Base-by-base conservation (phyloP, 2,888 invertebrate genomes). In the Tenthredo mesomela region DNA sequence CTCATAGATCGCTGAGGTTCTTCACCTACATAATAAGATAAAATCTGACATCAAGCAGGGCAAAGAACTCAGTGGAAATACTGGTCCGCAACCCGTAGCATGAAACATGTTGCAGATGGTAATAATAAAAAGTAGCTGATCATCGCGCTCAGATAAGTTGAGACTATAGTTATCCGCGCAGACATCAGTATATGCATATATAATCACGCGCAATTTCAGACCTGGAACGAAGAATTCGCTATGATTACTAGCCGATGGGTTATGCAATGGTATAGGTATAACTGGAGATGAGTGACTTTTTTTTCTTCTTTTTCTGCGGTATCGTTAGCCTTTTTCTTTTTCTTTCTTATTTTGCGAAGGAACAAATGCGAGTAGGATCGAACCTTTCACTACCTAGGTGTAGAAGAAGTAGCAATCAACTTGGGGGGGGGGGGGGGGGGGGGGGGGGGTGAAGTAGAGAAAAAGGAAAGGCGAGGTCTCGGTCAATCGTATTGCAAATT, bases 21-120 rank as follows among this genome's bases (percentile, higher is more conserved):
- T 94, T 54, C 92, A 93, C 84, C 91, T 90, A 70, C 94, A 94
- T 87, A 94, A 94, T 89, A 89, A 92, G 54, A 88, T 94, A 83
- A 91, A 94, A 75, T 92, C 92, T 88, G 86, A 86, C 73, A 54
- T 29, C 77, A 2, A 29, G 50, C 77, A 18, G 29, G 50, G 77
- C 21, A 43, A 73, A 43, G 43, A 73, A 47, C 40, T 73, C 21
- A 6, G 43, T 21, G 43, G 73, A 25, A 73, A 77, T 77, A 54
- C 77, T 54, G 50, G 43, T 71, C 40, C 40, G n/a, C n/a, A 40
- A 71, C 21, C n/a, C 33, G 10, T 40, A 40, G 9, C 25, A 25
- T 7, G 21, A 43, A 40, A 73, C 71, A 73, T 43, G 40, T 73
- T 73, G n/a, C 40, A 40, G 43, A 43, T 73, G 67, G 67, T 33